Evolutionary conservation across 2,888 invertebrate genomes (phyloP).

Genomic region (Eupithecia vulgata): DNA sequence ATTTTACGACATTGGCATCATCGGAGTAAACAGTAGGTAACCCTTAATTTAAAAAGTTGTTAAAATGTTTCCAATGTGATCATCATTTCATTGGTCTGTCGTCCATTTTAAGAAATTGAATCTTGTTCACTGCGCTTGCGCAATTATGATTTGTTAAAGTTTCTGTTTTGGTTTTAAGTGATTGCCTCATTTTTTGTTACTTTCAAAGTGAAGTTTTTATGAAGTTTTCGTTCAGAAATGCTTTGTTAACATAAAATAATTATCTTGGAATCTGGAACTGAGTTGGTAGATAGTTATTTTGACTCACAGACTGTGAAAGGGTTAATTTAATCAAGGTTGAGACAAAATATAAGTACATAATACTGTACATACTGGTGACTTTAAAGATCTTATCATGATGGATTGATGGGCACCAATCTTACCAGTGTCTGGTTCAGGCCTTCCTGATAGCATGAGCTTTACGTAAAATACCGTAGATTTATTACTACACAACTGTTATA

Average conservation of each 20-base stretch:
- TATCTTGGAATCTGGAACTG: neutral
- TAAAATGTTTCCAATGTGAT: too few species aligned
- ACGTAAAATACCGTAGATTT: constrained; percentile 2
- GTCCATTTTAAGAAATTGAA: neutral
- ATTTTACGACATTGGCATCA: neutral
- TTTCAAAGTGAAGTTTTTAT: too few species aligned
- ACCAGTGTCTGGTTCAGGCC: neutral
- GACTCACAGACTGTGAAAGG: neutral
- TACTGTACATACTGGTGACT: neutral
- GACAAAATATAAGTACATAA: neutral
- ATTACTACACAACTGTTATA: neutral
- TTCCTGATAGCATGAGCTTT: neutral
- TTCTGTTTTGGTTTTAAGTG: neutral
- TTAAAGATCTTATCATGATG: neutral
- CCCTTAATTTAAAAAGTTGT: too few species aligned
- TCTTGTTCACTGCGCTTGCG: neutral
- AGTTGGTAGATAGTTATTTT: neutral
- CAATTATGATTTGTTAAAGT: neutral
- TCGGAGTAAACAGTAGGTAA: too few species aligned
- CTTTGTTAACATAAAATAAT: neutral
- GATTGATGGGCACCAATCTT: neutral
- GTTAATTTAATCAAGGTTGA: neutral
- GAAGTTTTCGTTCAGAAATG: neutral
- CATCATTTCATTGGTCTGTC: neutral
- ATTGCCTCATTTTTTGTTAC: neutral